Conservation (phyloP, 1,140 invertebrate genomes). For the Sogatella furcifera region DNA sequence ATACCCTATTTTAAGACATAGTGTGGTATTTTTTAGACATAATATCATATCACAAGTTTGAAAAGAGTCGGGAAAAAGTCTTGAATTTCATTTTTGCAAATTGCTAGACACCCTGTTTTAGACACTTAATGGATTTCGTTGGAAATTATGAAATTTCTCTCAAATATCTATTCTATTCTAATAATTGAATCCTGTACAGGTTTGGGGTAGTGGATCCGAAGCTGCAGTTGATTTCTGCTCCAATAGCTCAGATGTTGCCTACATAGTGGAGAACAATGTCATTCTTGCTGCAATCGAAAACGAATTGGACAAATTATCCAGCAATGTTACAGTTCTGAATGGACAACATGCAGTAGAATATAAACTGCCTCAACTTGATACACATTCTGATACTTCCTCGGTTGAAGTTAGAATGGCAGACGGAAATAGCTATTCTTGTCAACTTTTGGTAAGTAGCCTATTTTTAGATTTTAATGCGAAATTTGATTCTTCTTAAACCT, state of each 20-base stretch:
- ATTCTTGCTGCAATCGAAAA: slow-evolving; percentile 60
- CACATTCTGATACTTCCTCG: slow-evolving; percentile 6
- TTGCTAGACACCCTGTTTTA: too few relatives aligned
- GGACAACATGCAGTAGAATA: slow-evolving; percentile 41
- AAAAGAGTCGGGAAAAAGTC: too few relatives aligned
- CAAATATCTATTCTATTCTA: too few relatives aligned
- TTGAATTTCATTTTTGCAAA: too few relatives aligned
- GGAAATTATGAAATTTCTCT: too few relatives aligned
- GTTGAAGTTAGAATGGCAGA: slow-evolving; percentile 40
- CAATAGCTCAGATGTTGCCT: slow-evolving; percentile 60
- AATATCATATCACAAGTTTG: too few relatives aligned
- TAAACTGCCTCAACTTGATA: slow-evolving; percentile 30
- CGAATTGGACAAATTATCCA: slow-evolving; percentile 34
- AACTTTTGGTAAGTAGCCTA: slow-evolving; percentile 46
- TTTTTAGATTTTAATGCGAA: too few relatives aligned
- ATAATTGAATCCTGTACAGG: slow-evolving; percentile 39
- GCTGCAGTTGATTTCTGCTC: slow-evolving; percentile 76
- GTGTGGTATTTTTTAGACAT: too few relatives aligned
- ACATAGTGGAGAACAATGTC: slow-evolving; percentile 91
- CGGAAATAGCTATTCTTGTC: slow-evolving; percentile 43
- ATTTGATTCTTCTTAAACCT: too few relatives aligned
- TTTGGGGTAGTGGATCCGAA: slow-evolving; percentile 86
- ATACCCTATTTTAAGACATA: too few relatives aligned
- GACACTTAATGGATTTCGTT: too few relatives aligned
- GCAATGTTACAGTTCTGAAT: slow-evolving; percentile 36